Evolutionary conservation across 64 coral and sea anemone genomes (phyloP), one percentile per base, ranked within the genome.

Genomic region (Catalaphyllia jardinei): DNA sequence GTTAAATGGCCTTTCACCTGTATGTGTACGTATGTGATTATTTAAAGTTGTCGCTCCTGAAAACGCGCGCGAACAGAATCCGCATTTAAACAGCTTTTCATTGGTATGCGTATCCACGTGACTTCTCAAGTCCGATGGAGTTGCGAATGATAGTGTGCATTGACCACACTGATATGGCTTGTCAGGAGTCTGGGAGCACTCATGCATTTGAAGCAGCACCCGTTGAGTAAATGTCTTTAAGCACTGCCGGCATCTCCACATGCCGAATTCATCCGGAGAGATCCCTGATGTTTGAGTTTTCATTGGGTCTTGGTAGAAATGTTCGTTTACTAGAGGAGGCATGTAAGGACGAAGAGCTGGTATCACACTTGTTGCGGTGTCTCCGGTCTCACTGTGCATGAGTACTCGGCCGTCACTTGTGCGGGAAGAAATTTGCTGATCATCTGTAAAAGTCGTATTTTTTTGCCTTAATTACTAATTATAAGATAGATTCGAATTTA

Each of bases 21-120:
- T 94, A 69, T 94, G 93, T 0, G 93, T 94, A 11, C 93, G 72
- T 62, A 94, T 91, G 51, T 94, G 93, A 52, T 94, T 94, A 62
- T 87, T 91, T n/a, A 94, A 86, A 8, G 93, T 94, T 17, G 93
- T 94, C 2, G 93, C 80, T 10, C 93, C 93, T 15, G 88, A 74
- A 63, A 94, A 94, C 18, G 93, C 52, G 31, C 93, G 93, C 31
- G 80, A 90, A 81, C 93, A 94, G 73, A 90, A 94, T 16, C 93
- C 93, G 49, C 93, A 94, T 33, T 94, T 94, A 82, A 87, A 94
- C 50, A 89, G 83, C 69, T 94, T 94, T 28, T 94, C 93, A 77
- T 85, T 94, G 52, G 88, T 77, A 63, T 94, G 93, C 22, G 73
- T 52, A 14, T 90, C 93, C 76, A 91, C 93, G 93, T 94, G 93